These are phyloP conservation scores for Tenthredo distinguenda DNA, from an alignment of 2,888 invertebrate genomes.

Conservation along the genomic window DNA sequence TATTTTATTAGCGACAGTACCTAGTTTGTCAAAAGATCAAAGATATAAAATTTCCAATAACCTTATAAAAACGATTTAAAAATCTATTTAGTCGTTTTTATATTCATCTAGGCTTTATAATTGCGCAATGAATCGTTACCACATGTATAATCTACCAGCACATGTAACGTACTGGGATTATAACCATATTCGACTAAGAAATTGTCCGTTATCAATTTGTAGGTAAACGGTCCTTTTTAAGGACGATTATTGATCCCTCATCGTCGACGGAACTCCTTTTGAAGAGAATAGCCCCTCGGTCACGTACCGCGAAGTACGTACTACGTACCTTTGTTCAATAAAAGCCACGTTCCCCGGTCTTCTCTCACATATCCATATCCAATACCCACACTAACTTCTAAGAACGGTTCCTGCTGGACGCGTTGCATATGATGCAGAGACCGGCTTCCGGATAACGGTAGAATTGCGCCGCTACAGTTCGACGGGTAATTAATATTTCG, in stretches of 20 bases:
- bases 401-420: slow-evolving; percentile 12
- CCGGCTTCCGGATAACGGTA: slow-evolving; percentile 75
- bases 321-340: neutral
- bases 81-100: neutral
- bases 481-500: slow-evolving; percentile 37
- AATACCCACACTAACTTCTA: neutral
- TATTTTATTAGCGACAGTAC: neutral
- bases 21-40: slow-evolving; percentile 1
- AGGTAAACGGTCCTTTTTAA: neutral
- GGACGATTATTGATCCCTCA: neutral
- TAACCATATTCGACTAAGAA: neutral
- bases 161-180: no score
- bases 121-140: neutral
- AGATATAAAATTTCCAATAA: neutral
- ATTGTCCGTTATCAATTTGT: neutral
- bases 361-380: neutral
- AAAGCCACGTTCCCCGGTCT: slow-evolving; percentile 26
- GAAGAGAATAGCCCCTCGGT: neutral
- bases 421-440: slow-evolving; percentile 34
- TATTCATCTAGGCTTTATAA: neutral
- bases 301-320: slow-evolving; percentile 8
- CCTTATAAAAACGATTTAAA: neutral
- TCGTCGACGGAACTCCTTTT: slow-evolving; percentile 7
- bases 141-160: neutral
- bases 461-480: slow-evolving; percentile 58